These are phyloP conservation scores for Seira sanloemensis DNA, from an alignment of 2,888 invertebrate species.

Conservation along the genomic window DNA sequence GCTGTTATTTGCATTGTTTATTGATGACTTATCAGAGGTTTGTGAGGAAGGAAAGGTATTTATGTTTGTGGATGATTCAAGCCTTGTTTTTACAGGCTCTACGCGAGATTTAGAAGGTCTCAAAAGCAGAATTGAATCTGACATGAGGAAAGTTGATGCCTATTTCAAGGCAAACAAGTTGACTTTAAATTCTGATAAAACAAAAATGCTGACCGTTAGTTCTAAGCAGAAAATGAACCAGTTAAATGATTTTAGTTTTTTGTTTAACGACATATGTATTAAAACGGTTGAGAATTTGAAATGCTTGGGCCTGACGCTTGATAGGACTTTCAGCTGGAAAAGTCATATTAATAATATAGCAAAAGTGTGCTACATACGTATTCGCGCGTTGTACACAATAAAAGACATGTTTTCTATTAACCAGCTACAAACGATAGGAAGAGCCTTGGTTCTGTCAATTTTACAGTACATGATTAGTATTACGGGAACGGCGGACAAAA, in stretches of 20 bases:
- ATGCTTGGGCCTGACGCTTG: conserved; percentile 17
- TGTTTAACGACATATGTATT: too few relatives aligned
- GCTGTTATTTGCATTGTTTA: conserved; percentile 28
- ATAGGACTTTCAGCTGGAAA: conserved; percentile 16
- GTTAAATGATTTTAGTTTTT: conserved; percentile 6
- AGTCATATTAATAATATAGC: background rate
- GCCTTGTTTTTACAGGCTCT: conserved; percentile 24
- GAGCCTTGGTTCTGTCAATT: background rate
- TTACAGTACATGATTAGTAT: conserved; percentile 24
- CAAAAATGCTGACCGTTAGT: conserved; percentile 26
- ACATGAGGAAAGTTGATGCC: background rate
- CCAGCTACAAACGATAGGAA: background rate
- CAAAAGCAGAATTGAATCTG: background rate
- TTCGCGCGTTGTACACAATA: conserved; percentile 9
- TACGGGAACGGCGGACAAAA: background rate
- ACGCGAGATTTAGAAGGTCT: background rate
- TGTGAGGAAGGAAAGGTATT: background rate
- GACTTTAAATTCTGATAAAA: conserved; percentile 25
- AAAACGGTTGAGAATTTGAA: conserved; percentile 6
- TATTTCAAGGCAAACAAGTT: conserved; percentile 15
- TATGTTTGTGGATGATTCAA: conserved; percentile 50
- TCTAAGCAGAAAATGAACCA: background rate
- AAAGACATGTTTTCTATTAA: conserved; percentile 2
- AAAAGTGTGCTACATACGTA: conserved; percentile 15
- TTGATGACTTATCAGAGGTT: conserved; percentile 30